Conservation (phyloP, 2,797 vertebrate genomes). For the Muscicapa striata region DNA sequence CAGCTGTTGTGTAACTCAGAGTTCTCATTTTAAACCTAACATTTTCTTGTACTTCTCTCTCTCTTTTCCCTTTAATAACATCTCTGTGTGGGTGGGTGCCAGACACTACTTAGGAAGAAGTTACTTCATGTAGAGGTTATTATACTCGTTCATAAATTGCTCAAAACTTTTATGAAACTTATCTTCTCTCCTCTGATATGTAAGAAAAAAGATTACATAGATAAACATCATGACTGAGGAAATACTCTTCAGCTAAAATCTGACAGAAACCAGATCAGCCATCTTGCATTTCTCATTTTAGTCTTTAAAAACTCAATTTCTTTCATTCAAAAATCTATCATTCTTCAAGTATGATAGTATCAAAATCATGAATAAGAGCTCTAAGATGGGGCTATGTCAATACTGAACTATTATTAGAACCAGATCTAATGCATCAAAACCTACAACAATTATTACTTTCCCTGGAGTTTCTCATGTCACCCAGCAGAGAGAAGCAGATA, state of each 20-base stretch:
- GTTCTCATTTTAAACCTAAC: conserved; percentile 54
- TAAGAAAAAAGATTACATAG: not conserved
- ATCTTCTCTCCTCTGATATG: not conserved
- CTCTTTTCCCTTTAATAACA: conserved; percentile 40
- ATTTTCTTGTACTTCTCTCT: conserved; percentile 48
- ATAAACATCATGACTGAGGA: not conserved
- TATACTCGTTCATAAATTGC: conserved; percentile 25
- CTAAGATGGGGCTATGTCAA: not conserved
- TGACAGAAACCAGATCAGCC: not conserved
- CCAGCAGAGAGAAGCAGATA: not conserved
- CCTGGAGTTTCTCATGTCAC: not conserved
- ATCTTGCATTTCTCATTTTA: not conserved
- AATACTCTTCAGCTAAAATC: not conserved
- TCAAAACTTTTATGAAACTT: conserved; percentile 3
- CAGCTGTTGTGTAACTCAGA: conserved; percentile 47
- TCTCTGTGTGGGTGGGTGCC: conserved; percentile 34
- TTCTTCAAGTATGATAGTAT: not conserved
- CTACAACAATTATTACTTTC: not conserved
- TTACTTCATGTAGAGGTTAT: conserved; percentile 32
- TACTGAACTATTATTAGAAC: not conserved
- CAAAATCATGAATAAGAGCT: not conserved
- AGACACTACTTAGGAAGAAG: conserved; percentile 39
- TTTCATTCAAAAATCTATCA: not conserved
- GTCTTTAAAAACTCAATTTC: not conserved
- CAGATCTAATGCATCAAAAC: not conserved